Evolutionary conservation across 2,888 invertebrate genomes (phyloP), one percentile per base, ranked within the genome.

Genomic region (Aelia acuminata): DNA sequence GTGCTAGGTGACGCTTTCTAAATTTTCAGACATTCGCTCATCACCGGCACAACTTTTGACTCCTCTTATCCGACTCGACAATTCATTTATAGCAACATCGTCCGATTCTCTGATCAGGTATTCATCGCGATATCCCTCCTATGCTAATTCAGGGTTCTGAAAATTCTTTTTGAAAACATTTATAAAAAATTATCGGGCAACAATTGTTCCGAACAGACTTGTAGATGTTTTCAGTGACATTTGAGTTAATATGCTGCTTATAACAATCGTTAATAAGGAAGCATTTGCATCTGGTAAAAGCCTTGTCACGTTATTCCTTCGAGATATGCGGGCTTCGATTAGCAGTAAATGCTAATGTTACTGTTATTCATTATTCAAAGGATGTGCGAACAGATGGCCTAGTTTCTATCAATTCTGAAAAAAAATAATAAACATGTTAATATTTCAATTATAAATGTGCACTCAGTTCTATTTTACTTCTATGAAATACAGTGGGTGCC

Each of bases 291-390:
- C 63, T 70, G 63, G 63, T 70, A 26, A 57, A 26, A 26, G 11
- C 11, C 0, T 57, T 35, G 63, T 70, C 63, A 70, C 63, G 63
- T 70, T 70, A 70, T 70, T 35, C 31, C 63, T 70, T 18, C 3
- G 20, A 31, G 63, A 70, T 70, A 70, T 70, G 63, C 63, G 35
- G 63, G 35, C 1, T 35, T 35, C 63, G 63, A 70, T 70, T 31
- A 70, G 63, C 63, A 5, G 63, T 70, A 70, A 70, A 70, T 70
- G 63, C 63, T 70, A 70, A 70, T 70, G 63, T 70, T 20, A 26
- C 63, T 70, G 18, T 70, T 70, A 18, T 70, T 70, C 63, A 70
- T 70, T 70, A 70, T 70, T 70, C 63, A 70, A 70, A 70, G 63
- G 63, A 70, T 70, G 63, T 70, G 63, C 63, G 31, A 70, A 70